Evolutionary conservation across 2,888 invertebrate species (phyloP).

Genomic region (Romanomermis culicivorax): DNA sequence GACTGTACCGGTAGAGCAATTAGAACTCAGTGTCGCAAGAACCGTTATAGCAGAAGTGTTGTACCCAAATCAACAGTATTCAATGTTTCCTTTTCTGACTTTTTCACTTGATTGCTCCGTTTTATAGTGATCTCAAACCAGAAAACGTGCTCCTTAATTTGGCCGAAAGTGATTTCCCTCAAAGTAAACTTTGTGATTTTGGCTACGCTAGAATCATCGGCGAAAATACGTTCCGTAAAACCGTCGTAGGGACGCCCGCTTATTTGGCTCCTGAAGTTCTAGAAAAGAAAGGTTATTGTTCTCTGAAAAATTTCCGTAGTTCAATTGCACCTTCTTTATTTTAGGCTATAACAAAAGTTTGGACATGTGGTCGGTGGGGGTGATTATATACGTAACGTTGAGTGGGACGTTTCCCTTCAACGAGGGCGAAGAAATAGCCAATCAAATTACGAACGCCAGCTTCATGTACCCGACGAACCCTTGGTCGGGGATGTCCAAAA

Average conservation of each 20-base stretch:
- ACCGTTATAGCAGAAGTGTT: too few species aligned
- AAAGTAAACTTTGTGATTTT: conserved; percentile 28
- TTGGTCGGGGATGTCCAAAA: conserved; percentile 81
- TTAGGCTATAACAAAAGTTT: conserved; percentile 74
- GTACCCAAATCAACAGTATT: too few species aligned
- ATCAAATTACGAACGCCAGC: conserved; percentile 96
- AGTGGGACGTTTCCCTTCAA: conserved; percentile 99
- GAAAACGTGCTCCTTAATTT: conserved; percentile 27
- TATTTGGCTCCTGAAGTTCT: conserved; percentile 75
- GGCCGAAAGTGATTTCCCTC: conserved; percentile 23
- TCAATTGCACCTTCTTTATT: not conserved
- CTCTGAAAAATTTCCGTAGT: not conserved
- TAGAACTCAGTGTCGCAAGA: too few species aligned
- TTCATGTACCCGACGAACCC: conserved; percentile 99
- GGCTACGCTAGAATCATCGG: conserved; percentile 27
- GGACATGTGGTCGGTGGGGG: conserved; percentile 99
- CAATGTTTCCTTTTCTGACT: not conserved
- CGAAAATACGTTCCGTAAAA: conserved; percentile 24
- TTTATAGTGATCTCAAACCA: too few species aligned
- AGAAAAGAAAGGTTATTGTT: conserved; percentile 52
- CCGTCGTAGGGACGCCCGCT: conserved; percentile 27
- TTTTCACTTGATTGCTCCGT: too few species aligned
- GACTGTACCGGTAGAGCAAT: too few species aligned
- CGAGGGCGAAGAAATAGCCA: conserved; percentile 94
- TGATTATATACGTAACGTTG: conserved; percentile 80